These are phyloP conservation scores for Orussus abietinus DNA, from an alignment of 1,140 invertebrate genomes.

Conservation along the genomic window DNA sequence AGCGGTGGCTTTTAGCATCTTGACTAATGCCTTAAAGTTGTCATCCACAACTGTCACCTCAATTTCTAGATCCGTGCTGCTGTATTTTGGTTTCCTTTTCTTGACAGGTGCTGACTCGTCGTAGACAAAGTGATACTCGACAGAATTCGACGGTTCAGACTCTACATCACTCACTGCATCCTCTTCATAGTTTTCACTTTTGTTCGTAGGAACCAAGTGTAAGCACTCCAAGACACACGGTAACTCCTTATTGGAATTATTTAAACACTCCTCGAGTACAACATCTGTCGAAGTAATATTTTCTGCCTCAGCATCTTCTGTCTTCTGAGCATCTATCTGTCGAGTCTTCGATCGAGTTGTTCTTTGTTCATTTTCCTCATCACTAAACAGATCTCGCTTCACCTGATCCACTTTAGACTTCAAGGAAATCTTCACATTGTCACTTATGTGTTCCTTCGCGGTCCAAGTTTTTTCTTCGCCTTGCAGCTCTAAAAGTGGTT, in stretches of 20 bases:
- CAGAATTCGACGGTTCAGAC: neutral
- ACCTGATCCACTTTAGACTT: conserved; percentile 43
- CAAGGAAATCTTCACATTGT: conserved; percentile 23
- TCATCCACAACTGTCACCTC: conserved; percentile 25
- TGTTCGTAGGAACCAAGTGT: conserved; percentile 40
- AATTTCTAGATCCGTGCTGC: conserved; percentile 30
- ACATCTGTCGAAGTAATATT: no score
- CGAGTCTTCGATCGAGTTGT: conserved; percentile 25
- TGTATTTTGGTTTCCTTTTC: conserved; percentile 31
- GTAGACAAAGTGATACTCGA: conserved; percentile 31
- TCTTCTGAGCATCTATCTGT: conserved; percentile 18
- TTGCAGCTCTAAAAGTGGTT: conserved; percentile 4
- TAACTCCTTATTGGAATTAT: conserved; percentile 30
- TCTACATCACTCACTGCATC: conserved; percentile 7
- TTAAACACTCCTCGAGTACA: no score
- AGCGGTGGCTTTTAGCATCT: conserved; percentile 23
- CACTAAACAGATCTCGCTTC: conserved; percentile 46
- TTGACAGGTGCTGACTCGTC: conserved; percentile 33
- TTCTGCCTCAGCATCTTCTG: conserved; percentile 1
- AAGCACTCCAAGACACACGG: conserved; percentile 41
- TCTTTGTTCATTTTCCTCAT: conserved; percentile 41
- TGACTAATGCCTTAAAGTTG: conserved; percentile 16
- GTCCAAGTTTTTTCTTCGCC: neutral
- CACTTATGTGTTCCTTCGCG: neutral
- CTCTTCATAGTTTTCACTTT: conserved; percentile 20